A percentile compares a stretch with the other conserved stretches of the same genome.
Conservation (phyloP, 2,113 vertebrate species). For the Phoxinus phoxinus region DNA sequence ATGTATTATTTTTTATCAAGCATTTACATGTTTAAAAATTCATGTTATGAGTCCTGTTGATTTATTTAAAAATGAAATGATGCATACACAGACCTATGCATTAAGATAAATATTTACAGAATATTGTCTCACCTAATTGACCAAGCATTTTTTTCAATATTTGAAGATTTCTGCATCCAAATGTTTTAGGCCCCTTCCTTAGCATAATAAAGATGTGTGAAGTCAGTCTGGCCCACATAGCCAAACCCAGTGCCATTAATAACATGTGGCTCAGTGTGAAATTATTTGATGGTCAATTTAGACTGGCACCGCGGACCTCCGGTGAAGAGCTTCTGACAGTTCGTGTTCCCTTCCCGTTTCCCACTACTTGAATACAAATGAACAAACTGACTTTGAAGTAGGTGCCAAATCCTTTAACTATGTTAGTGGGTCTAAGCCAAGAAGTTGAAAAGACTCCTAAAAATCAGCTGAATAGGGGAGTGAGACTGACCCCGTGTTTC, state of each 20-base stretch:
- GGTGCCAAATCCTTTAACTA: constrained; percentile 77
- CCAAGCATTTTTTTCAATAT: not conserved
- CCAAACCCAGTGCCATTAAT: constrained; percentile 30
- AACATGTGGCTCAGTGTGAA: constrained; percentile 50
- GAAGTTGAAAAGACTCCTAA: constrained; percentile 62
- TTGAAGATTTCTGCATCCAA: not conserved
- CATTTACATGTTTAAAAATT: not conserved
- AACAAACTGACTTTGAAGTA: constrained; percentile 80
- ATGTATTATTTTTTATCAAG: not conserved
- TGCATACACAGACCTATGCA: not conserved
- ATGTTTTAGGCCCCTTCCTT: not conserved
- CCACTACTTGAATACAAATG: constrained; percentile 79
- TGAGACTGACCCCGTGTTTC: not conserved
- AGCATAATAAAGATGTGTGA: constrained; percentile 44
- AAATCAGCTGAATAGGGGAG: constrained; percentile 62
- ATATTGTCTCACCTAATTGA: not conserved
- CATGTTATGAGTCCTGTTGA: not conserved
- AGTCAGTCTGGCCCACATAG: constrained; percentile 33
- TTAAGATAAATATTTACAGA: not conserved
- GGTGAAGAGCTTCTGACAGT: constrained; percentile 38
- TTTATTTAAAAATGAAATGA: not conserved
- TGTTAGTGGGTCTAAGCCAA: constrained; percentile 64
- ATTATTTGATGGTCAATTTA: constrained; percentile 51
- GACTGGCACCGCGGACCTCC: constrained; percentile 29
- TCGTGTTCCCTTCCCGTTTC: constrained; percentile 28